Percentiles rank a stretch among this genome's conserved stretches.
Conservation (phyloP, 2,797 vertebrate species). For the Limosa lapponica region DNA sequence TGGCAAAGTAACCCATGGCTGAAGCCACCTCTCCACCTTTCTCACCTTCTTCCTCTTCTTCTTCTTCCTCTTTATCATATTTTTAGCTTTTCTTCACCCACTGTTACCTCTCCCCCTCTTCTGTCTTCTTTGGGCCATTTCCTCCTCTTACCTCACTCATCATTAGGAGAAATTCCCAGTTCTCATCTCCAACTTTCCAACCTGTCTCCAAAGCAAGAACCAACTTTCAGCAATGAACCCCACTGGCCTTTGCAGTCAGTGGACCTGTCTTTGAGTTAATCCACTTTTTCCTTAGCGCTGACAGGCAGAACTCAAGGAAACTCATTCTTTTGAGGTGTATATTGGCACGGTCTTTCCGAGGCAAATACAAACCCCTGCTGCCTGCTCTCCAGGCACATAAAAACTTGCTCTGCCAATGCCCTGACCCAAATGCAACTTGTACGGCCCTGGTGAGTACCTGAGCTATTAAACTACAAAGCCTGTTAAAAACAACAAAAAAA, state of each 20-base stretch:
- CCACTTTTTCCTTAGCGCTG: neutral
- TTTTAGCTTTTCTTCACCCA: neutral
- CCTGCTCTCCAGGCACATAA: neutral
- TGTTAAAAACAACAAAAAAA: neutral
- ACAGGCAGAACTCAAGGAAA: neutral
- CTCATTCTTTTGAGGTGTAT: neutral
- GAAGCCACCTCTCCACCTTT: neutral
- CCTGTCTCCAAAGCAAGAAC: neutral
- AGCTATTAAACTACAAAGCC: neutral
- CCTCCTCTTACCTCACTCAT: neutral
- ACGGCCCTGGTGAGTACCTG: neutral
- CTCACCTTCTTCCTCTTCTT: neutral
- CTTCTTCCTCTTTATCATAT: neutral
- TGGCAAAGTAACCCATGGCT: neutral
- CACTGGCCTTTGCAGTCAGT: neutral
- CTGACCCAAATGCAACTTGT: neutral
- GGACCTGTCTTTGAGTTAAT: neutral
- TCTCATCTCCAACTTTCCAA: neutral
- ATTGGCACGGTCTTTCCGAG: neutral
- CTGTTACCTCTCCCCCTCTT: neutral
- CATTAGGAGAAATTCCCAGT: neutral
- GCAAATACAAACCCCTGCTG: neutral
- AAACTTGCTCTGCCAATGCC: neutral
- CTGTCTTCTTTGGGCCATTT: neutral
- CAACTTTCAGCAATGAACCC: neutral